A percentile compares a stretch with the other conserved stretches of the same genome.
phyloP scores from a whole-genome alignment of 2,797 vertebrate genomes.

The Acrossocheilus wenchowensis region DNA sequence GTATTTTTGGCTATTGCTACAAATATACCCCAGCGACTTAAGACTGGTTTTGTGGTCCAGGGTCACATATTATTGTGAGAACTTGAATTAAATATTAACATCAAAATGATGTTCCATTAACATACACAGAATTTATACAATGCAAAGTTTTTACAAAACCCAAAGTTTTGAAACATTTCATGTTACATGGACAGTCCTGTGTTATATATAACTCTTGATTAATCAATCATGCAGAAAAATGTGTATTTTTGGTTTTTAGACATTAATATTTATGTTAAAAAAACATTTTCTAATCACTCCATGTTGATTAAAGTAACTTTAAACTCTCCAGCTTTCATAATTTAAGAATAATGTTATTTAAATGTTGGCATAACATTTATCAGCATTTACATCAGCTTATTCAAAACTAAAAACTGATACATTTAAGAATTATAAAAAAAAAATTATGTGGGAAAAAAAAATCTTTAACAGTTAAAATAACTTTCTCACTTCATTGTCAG shows the following conservation, averaged over 20 bases:
- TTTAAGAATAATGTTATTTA: not conserved
- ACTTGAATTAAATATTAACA: not conserved
- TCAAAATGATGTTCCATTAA: not conserved
- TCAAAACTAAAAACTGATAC: not conserved
- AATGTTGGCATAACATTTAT: not conserved
- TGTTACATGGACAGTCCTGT: not conserved
- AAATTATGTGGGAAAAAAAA: not conserved
- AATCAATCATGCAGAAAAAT: not conserved
- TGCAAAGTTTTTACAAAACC: no score
- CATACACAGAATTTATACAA: not conserved
- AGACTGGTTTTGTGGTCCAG: no score
- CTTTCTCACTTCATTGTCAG: not conserved
- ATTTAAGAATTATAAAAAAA: not conserved
- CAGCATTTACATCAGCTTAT: not conserved
- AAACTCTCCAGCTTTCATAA: not conserved
- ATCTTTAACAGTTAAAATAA: not conserved
- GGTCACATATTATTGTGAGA: not conserved
- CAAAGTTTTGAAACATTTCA: not conserved
- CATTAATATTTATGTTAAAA: not conserved
- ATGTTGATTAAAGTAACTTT: not conserved
- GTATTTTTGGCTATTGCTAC: no score
- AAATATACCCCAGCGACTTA: no score
- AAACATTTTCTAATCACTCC: not conserved
- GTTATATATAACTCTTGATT: not conserved
- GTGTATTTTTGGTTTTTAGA: no score